These are phyloP conservation scores for Melitaea cinxia DNA, from an alignment of 1,140 invertebrate species.

Conservation along the genomic window DNA sequence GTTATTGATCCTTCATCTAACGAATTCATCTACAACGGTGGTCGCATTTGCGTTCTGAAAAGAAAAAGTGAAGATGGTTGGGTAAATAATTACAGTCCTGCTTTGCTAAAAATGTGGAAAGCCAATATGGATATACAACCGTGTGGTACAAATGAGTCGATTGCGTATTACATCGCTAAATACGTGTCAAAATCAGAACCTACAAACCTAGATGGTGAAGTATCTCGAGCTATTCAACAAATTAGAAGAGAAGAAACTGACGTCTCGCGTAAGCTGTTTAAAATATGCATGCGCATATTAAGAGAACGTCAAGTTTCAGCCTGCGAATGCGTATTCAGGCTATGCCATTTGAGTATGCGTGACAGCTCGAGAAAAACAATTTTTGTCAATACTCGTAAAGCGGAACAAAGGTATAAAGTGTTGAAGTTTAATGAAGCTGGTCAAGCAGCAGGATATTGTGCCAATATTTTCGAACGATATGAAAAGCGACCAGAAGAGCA, in stretches of 20 bases:
- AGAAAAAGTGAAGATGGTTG: constrained; percentile 31
- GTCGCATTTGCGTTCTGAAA: constrained; percentile 36
- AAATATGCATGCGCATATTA: constrained; percentile 28
- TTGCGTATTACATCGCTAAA: constrained; percentile 68
- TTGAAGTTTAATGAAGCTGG: constrained; percentile 50
- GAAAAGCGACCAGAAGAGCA: constrained; percentile 47
- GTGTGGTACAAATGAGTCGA: constrained; percentile 49
- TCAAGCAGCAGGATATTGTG: constrained; percentile 44
- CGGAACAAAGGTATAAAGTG: constrained; percentile 57
- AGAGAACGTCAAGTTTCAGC: constrained; percentile 51
- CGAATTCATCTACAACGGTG: constrained; percentile 33
- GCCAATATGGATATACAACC: constrained; percentile 44
- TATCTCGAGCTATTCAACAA: constrained; percentile 46
- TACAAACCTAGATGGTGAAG: constrained; percentile 34
- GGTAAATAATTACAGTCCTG: constrained; percentile 36
- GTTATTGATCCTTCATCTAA: constrained; percentile 27
- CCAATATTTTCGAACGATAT: constrained; percentile 64
- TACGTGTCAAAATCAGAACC: constrained; percentile 71
- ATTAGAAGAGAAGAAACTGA: constrained; percentile 43
- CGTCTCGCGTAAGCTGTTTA: constrained; percentile 52
- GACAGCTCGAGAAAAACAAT: constrained; percentile 49
- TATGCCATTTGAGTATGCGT: constrained; percentile 54
- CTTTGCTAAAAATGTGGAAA: constrained; percentile 34
- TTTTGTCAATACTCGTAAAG: constrained; percentile 60
- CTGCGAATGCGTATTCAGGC: constrained; percentile 53